These are phyloP conservation scores for roundworm (Caenorhabditis elegans) DNA, from an alignment of 1,140 invertebrate genomes.

Conservation along the genomic window WBcel235 BX284603.4:9546001-9546500, in stretches of 20 bases:
- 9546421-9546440: neutral
- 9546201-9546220: neutral
- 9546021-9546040: too few relatives aligned
- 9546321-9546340: slow-evolving; percentile 28
- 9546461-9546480: neutral
- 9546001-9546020: too few relatives aligned
- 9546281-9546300: neutral
- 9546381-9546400: slow-evolving; percentile 27
- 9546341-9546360: neutral
- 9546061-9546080: neutral
- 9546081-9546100: too few relatives aligned
- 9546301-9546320: neutral
- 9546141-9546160: neutral
- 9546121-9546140: neutral
- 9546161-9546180: slow-evolving; percentile 7
- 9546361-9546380: slow-evolving; percentile 1
- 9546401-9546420: slow-evolving; percentile 32
- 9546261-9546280: slow-evolving; percentile 8
- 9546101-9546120: neutral
- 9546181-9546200: slow-evolving; percentile 31
- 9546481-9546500: slow-evolving; percentile 29
- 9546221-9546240: neutral
- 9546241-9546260: slow-evolving; percentile 27
- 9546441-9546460: neutral
- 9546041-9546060: neutral